Evolutionary conservation across 2,113 vertebrate species (phyloP).

Genomic region (Crypturellus undulatus): DNA sequence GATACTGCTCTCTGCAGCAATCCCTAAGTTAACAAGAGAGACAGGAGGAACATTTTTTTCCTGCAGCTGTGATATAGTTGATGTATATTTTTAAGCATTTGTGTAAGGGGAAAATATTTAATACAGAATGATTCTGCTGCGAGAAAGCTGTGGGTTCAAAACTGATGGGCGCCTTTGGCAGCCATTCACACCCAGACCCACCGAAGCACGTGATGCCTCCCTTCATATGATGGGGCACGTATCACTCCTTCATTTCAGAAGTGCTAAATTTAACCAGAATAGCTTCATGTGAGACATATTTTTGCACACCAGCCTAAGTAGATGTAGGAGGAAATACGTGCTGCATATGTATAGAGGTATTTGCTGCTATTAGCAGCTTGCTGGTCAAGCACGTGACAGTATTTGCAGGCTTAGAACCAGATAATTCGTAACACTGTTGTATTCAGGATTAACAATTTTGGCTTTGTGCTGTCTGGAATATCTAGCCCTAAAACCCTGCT

Average conservation of each 20-base stretch:
- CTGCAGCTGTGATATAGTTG: neutral
- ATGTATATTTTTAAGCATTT: neutral
- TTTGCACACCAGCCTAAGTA: neutral
- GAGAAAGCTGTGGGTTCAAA: accelerated
- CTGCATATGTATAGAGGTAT: neutral
- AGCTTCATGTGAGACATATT: accelerated
- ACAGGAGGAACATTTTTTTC: accelerated
- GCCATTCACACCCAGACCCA: neutral
- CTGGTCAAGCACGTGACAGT: accelerated
- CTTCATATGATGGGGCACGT: accelerated
- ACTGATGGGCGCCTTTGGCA: neutral
- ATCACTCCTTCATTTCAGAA: neutral
- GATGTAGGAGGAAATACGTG: neutral
- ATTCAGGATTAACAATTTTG: neutral
- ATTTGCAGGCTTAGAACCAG: conserved; percentile 6
- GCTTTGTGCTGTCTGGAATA: neutral
- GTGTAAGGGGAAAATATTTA: neutral
- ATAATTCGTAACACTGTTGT: neutral
- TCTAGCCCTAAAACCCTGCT: neutral
- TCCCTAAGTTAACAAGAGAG: neutral
- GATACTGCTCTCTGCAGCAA: neutral
- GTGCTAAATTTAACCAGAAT: neutral
- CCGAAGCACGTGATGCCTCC: neutral
- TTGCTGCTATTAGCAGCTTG: neutral
- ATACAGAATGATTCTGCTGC: neutral